These are phyloP conservation scores for Ciconia maguari DNA, from an alignment of 2,113 vertebrate species.

Conservation along the genomic window DNA sequence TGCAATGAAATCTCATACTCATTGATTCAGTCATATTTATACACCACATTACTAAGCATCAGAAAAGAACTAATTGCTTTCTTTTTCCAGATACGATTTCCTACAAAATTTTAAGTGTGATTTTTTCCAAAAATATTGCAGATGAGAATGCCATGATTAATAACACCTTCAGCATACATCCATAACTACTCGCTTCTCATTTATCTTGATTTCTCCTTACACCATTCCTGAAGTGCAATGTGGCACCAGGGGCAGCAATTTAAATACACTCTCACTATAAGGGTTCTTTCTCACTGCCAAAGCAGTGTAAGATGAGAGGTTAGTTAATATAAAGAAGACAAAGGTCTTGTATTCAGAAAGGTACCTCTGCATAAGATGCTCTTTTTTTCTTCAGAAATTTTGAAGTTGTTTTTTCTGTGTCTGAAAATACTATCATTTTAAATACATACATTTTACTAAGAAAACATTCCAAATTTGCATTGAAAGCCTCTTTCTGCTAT, in stretches of 20 bases:
- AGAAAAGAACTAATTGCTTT: not conserved
- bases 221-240: not conserved
- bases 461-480: not conserved
- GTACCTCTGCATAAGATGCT: not conserved
- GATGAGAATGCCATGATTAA: not conserved
- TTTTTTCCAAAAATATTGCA: not conserved
- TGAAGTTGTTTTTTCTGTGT: not conserved
- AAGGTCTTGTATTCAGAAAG: not conserved
- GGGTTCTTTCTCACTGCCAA: not conserved
- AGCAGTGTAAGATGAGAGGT: not conserved
- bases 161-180: not conserved
- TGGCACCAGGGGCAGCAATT: not conserved
- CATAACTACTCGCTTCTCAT: not conserved
- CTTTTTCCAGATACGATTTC: not conserved
- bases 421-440: not conserved
- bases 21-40: not conserved
- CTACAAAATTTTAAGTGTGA: not conserved
- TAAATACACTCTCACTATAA: not conserved
- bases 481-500: not conserved
- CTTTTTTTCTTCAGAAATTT: not conserved
- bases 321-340: not conserved
- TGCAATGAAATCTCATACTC: slow-evolving; percentile 15
- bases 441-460: not conserved
- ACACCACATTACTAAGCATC: not conserved
- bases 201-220: not conserved